Evolutionary conservation across 2,797 vertebrate species (phyloP).

Genomic region (Rhabdomys pumilio): DNA sequence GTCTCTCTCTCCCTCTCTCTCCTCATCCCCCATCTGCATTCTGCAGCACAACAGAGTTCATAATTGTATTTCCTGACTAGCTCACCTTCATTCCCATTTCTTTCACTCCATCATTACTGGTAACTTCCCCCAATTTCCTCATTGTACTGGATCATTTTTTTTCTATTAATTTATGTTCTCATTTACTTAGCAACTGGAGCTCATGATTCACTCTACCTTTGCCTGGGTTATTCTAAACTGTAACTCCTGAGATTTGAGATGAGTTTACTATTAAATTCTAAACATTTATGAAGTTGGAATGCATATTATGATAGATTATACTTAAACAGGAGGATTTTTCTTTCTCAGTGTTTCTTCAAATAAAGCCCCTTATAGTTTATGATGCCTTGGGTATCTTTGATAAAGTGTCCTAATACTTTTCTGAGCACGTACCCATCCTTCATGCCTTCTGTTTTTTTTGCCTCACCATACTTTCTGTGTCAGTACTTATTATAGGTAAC

Average conservation of each 20-base stretch:
- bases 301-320: not conserved
- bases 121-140: conserved; percentile 1
- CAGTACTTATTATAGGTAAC: not conserved
- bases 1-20: not conserved
- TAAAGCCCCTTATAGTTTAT: not conserved
- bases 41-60: not conserved
- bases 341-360: conserved; percentile 58
- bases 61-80: conserved; percentile 33
- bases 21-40: not conserved
- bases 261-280: conserved; percentile 27
- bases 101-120: not conserved
- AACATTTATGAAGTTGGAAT: conserved; percentile 52
- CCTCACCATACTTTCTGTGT: not conserved
- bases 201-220: conserved; percentile 53
- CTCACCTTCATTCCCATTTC: not conserved
- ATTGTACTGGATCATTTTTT: conserved; percentile 19
- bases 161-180: conserved; percentile 51
- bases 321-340: conserved; percentile 68
- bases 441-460: not conserved
- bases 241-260: conserved; percentile 65
- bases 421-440: not conserved
- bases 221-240: conserved; percentile 12
- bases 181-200: conserved; percentile 45
- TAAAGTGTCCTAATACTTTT: conserved; percentile 50
- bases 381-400: not conserved